Evolutionary conservation across 37 sponge, comb jelly and placozoan genomes (phyloP), one percentile per base, ranked within the genome.

Genomic region (Beroe forskalii): DNA sequence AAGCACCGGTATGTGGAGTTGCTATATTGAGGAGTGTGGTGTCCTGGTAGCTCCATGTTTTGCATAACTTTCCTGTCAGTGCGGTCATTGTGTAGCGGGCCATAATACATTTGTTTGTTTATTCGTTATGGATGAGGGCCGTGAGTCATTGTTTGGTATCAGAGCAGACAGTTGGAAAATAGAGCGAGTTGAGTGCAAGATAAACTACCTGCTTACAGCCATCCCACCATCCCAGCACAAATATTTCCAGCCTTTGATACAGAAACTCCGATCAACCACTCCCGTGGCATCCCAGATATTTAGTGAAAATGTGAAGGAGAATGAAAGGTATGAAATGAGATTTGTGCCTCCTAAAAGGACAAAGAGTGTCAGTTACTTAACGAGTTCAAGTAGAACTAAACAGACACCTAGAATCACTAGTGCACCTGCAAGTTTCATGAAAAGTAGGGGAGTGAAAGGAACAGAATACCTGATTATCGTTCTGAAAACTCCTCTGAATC

Each of bases 171-270:
- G 37, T 31, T 14, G 17, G 38, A 69, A 27, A 35, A 9, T 33
- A 35, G 72, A 36, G 72, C 35, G 32, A 36, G 72, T 69, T 2
- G 6, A 14, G 72, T 14, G 72, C 72, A 69, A 69, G 19, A 32
- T 69, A 69, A 69, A 69, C 38, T 69, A 35, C 72, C 28, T 69
- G 72, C 39, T 69, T 1, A 69, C 72, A 36, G 72, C 72, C 28
- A 35, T 69, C 4, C 72, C 72, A 1, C 28, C 14, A 27, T 69
- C 72, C 6, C 72, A 69, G 38, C 72, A 69, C 39, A 69, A 69
- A 36, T 69, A 69, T 32, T 69, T 33, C 72, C 27, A 35, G 4
- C 12, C 72, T 28, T 2, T 69, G 14, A 6, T 69, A 37, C 37
- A 69, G 32, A 17, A 69, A 14, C 72, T 69, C 17, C 9, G 4